Percentiles rank a stretch among this genome's conserved stretches.
Evolutionary conservation across 2,888 invertebrate species (phyloP).

Genomic region (Cryptocephalus moraei): DNA sequence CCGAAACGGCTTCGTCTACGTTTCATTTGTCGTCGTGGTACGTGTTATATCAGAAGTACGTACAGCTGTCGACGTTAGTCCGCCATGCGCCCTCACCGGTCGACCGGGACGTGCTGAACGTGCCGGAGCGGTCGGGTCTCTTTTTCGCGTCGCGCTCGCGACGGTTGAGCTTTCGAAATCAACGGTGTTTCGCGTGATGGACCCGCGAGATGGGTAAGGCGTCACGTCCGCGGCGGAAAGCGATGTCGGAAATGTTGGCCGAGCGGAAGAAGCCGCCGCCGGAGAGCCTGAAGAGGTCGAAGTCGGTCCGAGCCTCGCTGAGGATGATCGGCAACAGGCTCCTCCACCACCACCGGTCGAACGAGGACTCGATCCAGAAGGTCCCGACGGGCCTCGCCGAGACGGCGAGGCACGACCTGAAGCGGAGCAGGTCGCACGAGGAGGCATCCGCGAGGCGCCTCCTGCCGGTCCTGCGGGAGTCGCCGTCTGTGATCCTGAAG

Average conservation of each 20-base stretch:
- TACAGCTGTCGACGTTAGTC: too few relatives aligned
- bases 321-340: slow-evolving; percentile 55
- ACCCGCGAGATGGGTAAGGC: too few relatives aligned
- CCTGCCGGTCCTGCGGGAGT: background rate
- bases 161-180: too few relatives aligned
- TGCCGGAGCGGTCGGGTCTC: too few relatives aligned
- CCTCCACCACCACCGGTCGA: slow-evolving; percentile 24
- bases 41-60: too few relatives aligned
- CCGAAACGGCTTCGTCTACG: too few relatives aligned
- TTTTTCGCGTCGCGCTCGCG: too few relatives aligned
- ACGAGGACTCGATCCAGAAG: slow-evolving; percentile 12
- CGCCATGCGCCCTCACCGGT: too few relatives aligned
- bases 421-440: slow-evolving; percentile 9
- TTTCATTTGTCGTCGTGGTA: too few relatives aligned
- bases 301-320: slow-evolving; percentile 61
- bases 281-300: slow-evolving; percentile 47
- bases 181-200: too few relatives aligned
- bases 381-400: background rate
- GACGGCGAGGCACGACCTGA: background rate
- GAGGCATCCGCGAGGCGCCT: slow-evolving; percentile 2
- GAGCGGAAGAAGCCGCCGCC: slow-evolving; percentile 27
- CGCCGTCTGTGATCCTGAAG: slow-evolving; percentile 12
- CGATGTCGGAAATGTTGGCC: slow-evolving; percentile 32
- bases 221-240: slow-evolving; percentile 12
- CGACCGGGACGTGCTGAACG: too few relatives aligned